These are phyloP conservation scores for Drosophila elegans DNA, from an alignment of 1,140 invertebrate genomes.

Conservation along the genomic window DNA sequence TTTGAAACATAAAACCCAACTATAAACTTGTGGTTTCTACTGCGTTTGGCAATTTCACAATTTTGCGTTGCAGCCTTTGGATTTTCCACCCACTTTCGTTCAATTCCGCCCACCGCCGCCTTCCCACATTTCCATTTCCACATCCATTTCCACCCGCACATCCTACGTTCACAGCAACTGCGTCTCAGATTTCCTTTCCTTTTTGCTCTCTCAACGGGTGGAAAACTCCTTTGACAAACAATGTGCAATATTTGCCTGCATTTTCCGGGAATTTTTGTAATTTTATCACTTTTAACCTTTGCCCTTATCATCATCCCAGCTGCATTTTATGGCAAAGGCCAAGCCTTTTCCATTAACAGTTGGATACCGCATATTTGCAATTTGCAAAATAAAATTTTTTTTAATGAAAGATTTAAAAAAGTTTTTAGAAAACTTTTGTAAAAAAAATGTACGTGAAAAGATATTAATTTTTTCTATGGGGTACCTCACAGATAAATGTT, in stretches of 20 bases:
- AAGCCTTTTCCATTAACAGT: neutral
- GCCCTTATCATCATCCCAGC: conserved; percentile 8
- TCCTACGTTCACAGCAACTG: neutral
- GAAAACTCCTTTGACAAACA: conserved; percentile 18
- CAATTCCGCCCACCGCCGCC: neutral
- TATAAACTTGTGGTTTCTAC: conserved; percentile 39
- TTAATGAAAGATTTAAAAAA: neutral
- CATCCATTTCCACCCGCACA: neutral
- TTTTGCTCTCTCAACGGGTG: neutral
- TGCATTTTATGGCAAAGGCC: conserved; percentile 22
- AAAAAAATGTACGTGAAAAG: too few species aligned
- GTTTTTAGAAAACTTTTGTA: neutral
- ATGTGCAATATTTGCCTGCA: conserved; percentile 26
- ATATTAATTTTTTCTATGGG: too few species aligned
- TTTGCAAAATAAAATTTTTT: neutral
- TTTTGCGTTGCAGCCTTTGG: conserved; percentile 34
- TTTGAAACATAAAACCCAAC: neutral
- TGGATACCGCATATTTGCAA: neutral
- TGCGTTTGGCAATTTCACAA: conserved; percentile 52
- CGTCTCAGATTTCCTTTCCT: conserved; percentile 9
- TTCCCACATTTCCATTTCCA: neutral
- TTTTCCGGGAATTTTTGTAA: conserved; percentile 10
- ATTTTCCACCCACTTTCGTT: conserved; percentile 2
- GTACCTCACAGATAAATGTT: too few species aligned
- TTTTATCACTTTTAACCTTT: conserved; percentile 30